phyloP scores from a whole-genome alignment of 2,113 vertebrate species.

The Ancistrus triradiatus region DNA sequence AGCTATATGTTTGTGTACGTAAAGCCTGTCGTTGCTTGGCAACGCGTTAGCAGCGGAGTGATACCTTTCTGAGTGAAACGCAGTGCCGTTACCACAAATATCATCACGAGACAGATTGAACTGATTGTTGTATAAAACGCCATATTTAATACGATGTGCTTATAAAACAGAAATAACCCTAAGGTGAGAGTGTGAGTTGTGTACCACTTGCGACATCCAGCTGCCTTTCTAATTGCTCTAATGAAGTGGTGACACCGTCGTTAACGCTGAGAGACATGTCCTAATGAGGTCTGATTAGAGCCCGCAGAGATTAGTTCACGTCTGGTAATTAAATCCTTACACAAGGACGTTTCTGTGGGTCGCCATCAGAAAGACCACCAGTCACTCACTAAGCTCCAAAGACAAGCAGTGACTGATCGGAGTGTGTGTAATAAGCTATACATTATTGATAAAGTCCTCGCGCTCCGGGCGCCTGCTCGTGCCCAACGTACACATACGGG shows the following conservation, averaged over 20 bases:
- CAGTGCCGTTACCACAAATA: no score
- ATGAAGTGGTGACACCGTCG: slow-evolving; percentile 65
- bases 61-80: no score
- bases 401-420: background rate
- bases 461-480: background rate
- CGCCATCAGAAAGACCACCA: slow-evolving; percentile 1
- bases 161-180: background rate
- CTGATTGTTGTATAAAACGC: no score
- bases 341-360: background rate
- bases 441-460: background rate
- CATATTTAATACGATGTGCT: background rate
- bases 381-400: background rate
- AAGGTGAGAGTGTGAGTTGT: background rate
- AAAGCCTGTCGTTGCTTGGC: no score
- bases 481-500: background rate
- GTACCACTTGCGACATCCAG: slow-evolving; percentile 34
- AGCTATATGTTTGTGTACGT: no score
- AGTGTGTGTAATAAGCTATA: background rate
- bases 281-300: slow-evolving; percentile 69
- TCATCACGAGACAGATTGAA: no score
- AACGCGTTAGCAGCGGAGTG: no score
- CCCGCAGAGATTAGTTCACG: slow-evolving; percentile 50
- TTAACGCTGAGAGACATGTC: slow-evolving; percentile 56
- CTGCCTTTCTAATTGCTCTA: slow-evolving; percentile 45
- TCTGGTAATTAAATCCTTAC: slow-evolving; percentile 62